These are phyloP conservation scores for Sardina pilchardus DNA, from an alignment of 2,113 vertebrate species.

Conservation along the genomic window DNA sequence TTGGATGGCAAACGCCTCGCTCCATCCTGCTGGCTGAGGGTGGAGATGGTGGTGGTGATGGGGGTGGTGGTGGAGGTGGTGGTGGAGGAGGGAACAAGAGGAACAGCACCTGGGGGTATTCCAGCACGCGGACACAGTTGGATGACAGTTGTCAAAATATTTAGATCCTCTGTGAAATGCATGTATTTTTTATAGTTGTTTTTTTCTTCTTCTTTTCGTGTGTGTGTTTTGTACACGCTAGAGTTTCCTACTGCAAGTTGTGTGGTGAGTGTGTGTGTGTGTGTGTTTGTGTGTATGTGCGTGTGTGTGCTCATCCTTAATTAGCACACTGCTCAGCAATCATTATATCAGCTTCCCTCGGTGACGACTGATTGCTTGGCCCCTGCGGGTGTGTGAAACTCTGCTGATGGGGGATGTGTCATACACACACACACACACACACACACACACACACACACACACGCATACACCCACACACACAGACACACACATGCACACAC, in stretches of 20 bases:
- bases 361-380: conserved; percentile 76
- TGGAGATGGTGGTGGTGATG: not conserved
- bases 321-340: conserved; percentile 78
- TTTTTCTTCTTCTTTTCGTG: not conserved
- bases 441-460: not conserved
- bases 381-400: conserved; percentile 64
- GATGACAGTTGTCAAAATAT: conserved; percentile 15
- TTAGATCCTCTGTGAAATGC: conserved; percentile 12
- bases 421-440: not conserved
- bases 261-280: conserved; percentile 46
- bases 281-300: conserved; percentile 24
- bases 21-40: not conserved
- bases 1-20: not conserved
- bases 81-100: not conserved
- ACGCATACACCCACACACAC: not conserved
- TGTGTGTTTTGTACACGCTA: not conserved
- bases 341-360: conserved; percentile 82
- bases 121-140: not conserved
- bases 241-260: conserved; percentile 38
- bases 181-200: not conserved
- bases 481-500: not conserved
- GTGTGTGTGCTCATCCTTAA: conserved; percentile 61
- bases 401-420: conserved; percentile 49
- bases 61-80: conserved; percentile 20
- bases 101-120: conserved; percentile 5